Conservation (phyloP, 1,140 invertebrate genomes). For the Drosophila paulistorum region DNA sequence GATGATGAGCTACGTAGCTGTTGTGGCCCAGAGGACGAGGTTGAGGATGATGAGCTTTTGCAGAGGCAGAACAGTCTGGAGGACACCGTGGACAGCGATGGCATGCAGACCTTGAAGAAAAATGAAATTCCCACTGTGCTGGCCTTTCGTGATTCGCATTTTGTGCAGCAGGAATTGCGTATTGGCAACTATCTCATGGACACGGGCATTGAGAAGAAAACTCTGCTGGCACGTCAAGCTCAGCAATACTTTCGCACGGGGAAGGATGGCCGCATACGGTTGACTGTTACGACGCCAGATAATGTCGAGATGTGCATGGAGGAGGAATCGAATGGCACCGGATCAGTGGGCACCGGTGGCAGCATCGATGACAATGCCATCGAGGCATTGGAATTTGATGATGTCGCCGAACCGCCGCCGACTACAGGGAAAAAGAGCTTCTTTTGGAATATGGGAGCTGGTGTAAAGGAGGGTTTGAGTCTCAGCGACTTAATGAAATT, state of each 20-base stretch:
- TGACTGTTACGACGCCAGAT: conserved; percentile 79
- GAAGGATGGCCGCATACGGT: conserved; percentile 67
- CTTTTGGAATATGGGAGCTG: conserved; percentile 76
- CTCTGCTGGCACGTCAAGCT: conserved; percentile 54
- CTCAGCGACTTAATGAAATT: conserved; percentile 69
- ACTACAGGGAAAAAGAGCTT: conserved; percentile 60
- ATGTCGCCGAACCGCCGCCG: conserved; percentile 22
- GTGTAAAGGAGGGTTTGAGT: conserved; percentile 74
- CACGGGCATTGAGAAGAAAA: conserved; percentile 79
- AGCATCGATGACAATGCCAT: conserved; percentile 72
- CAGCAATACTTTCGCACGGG: conserved; percentile 56
- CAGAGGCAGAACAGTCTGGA: conserved; percentile 19
- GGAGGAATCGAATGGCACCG: conserved; percentile 61
- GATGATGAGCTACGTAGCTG: conserved; percentile 33
- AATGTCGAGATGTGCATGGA: conserved; percentile 76
- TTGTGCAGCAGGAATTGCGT: conserved; percentile 81
- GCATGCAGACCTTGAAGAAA: conserved; percentile 66
- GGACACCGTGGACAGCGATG: conserved; percentile 38
- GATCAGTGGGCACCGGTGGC: conserved; percentile 51
- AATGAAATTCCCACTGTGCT: conserved; percentile 82
- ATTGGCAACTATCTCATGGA: conserved; percentile 82
- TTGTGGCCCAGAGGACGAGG: conserved; percentile 20
- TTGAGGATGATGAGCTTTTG: conserved; percentile 27
- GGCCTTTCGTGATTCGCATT: conserved; percentile 79
- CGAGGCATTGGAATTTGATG: conserved; percentile 75